Base-by-base conservation (phyloP, 92 coral and sea anemone species). In the Epizoanthus illoricatus region DNA sequence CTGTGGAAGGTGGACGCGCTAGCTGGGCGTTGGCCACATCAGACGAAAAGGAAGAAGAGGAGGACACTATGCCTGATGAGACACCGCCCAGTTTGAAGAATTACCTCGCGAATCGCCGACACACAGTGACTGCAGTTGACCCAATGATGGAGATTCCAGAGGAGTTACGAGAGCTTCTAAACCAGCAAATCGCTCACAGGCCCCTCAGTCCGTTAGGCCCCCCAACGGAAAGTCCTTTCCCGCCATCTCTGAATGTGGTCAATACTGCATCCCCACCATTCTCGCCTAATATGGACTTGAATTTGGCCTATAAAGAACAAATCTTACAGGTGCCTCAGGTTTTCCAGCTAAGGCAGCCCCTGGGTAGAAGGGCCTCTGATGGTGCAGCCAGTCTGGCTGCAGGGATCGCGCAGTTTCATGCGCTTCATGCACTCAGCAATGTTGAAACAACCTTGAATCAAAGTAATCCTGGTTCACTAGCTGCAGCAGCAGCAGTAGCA, bases 351-450 rank as follows among this genome's bases (percentile, higher is more conserved):
- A 80, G 96, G 57, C 92, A 86, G 84, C 94, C 97, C 61, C 85
- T 94, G 73, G 92, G 94, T 40, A 86, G 99, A 63, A 90, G 99
- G 75, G 98, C 98, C 60, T 97, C 99, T 10, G 99, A 97, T 76
- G 99, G 98, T 7, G 88, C 99, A 18, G 88, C 97, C 36, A 97
- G 98, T 59, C 86, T 97, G 15, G 99, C 98, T 0, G 97, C 98
- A 11, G 99, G 99, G 12, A 97, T 97, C 66, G 96, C 99, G 4
- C 97, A 97, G 85, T 97, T 97, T 73, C 91, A 97, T 74, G 97
- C 97, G 4, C 84, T 93, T 40, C 97, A 91, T 66, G 95, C 93
- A 17, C 85, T 93, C 87, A 84, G 81, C 58, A 91, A 90, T 56
- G 73, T 74, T 18, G 84, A 84, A 36, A 86, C 84, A n/a, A 89